Percentiles rank a stretch among this genome's conserved stretches.
These are phyloP conservation scores for Ailurus styani DNA, from an alignment of 2,113 vertebrate genomes.

Conservation along the genomic window DNA sequence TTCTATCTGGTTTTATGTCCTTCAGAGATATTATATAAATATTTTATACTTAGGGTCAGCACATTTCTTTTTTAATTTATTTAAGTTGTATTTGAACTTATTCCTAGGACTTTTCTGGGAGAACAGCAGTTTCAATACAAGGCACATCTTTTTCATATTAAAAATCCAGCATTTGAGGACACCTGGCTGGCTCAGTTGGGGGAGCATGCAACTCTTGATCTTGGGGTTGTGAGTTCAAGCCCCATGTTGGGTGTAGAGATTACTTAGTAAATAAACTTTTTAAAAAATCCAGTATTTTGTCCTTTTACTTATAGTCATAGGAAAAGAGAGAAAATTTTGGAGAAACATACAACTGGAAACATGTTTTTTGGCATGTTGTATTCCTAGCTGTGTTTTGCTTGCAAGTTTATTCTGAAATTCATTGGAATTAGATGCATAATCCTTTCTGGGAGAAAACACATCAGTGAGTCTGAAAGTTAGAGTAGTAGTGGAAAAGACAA, in stretches of 20 bases:
- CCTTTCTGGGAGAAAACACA: neutral
- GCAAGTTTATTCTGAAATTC: neutral
- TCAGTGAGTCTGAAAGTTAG: neutral
- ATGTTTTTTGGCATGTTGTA: slow-evolving; percentile 4
- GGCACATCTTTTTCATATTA: neutral
- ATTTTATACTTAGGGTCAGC: neutral
- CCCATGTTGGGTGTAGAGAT: neutral
- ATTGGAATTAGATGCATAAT: neutral
- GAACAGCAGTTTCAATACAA: neutral
- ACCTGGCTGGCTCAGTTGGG: neutral
- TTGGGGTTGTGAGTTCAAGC: neutral
- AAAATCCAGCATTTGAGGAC: neutral
- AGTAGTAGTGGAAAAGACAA: neutral
- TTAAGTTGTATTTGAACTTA: slow-evolving; percentile 22
- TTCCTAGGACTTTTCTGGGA: neutral
- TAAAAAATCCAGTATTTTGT: neutral
- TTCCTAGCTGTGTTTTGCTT: neutral
- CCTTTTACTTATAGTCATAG: neutral
- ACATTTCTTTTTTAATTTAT: slow-evolving; percentile 12
- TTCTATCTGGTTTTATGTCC: neutral
- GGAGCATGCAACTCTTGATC: neutral
- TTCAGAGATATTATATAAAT: neutral
- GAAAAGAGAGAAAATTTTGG: neutral
- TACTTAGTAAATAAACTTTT: neutral
- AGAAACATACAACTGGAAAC: neutral